phyloP scores from a whole-genome alignment of 2,888 invertebrate species.

The Dysmachus trigonus region DNA sequence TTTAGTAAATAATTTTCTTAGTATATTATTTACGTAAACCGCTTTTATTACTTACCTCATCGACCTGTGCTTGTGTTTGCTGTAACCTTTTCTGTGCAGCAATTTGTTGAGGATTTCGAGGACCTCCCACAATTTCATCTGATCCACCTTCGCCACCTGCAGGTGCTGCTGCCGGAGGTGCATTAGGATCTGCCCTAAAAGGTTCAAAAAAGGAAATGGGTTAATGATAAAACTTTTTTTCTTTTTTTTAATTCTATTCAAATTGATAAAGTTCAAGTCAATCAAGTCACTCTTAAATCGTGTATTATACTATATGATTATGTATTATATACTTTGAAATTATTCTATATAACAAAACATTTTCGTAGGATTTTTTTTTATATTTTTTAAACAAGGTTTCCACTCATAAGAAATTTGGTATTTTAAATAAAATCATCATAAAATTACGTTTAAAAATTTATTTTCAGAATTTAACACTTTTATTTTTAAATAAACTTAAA shows the following conservation, averaged over 20 bases:
- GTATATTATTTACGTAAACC: not conserved
- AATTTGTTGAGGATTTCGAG: conserved; percentile 83
- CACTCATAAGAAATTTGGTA: too few relatives aligned
- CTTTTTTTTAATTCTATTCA: not conserved
- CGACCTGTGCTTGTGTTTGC: conserved; percentile 87
- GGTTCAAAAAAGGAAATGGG: not conserved
- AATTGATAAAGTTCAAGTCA: too few relatives aligned
- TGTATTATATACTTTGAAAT: too few relatives aligned
- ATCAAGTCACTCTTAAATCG: too few relatives aligned
- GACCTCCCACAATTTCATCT: conserved; percentile 87
- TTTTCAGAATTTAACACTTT: too few relatives aligned
- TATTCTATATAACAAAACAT: too few relatives aligned
- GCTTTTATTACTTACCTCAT: conserved; percentile 68
- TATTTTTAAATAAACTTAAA: too few relatives aligned
- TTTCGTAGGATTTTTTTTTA: too few relatives aligned
- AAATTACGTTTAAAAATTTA: too few relatives aligned
- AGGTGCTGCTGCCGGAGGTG: conserved; percentile 59
- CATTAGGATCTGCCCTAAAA: conserved; percentile 55
- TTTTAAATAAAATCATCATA: too few relatives aligned
- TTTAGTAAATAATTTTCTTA: not conserved
- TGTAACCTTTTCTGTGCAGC: conserved; percentile 84
- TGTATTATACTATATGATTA: too few relatives aligned
- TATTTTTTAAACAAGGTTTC: too few relatives aligned
- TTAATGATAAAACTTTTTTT: not conserved
- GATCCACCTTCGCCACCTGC: conserved; percentile 73